phyloP scores from a whole-genome alignment of 1,140 invertebrate genomes.

The Chironomus tepperi region DNA sequence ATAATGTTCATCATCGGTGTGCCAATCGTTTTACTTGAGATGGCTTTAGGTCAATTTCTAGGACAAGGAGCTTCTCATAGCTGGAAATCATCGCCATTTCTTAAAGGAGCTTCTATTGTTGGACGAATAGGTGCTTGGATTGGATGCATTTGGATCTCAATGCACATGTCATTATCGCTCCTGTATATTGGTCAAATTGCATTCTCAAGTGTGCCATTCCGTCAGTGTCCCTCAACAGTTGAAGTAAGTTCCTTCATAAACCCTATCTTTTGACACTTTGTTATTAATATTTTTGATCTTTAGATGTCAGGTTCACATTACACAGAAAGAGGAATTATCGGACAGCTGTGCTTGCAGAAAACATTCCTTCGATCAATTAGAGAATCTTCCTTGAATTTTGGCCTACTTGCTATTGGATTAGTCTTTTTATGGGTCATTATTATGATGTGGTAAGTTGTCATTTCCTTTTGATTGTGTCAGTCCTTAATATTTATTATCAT shows the following conservation, averaged over 20 bases:
- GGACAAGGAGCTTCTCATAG: slow-evolving; percentile 39
- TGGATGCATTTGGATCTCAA: slow-evolving; percentile 37
- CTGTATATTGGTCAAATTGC: slow-evolving; percentile 38
- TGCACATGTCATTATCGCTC: slow-evolving; percentile 37
- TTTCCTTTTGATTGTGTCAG: no score
- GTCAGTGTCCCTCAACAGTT: slow-evolving; percentile 34
- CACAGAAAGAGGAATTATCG: neutral
- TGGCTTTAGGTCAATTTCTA: slow-evolving; percentile 39
- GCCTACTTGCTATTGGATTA: slow-evolving; percentile 35
- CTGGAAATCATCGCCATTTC: slow-evolving; percentile 40
- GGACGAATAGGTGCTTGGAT: slow-evolving; percentile 39
- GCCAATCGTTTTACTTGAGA: slow-evolving; percentile 39
- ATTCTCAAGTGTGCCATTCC: slow-evolving; percentile 34
- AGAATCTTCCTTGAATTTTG: slow-evolving; percentile 38
- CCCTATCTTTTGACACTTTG: slow-evolving; percentile 30
- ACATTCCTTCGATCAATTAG: slow-evolving; percentile 39
- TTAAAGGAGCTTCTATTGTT: slow-evolving; percentile 39
- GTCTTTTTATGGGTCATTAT: slow-evolving; percentile 38
- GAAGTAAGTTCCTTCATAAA: slow-evolving; percentile 26
- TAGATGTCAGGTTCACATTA: neutral
- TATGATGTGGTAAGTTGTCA: slow-evolving; percentile 37
- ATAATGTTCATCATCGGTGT: slow-evolving; percentile 39
- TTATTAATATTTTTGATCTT: neutral
- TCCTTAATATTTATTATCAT: slow-evolving; percentile 19
- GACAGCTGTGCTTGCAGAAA: slow-evolving; percentile 25